Base-by-base conservation (phyloP, 2,797 vertebrate species). In the Lacerta agilis region DNA sequence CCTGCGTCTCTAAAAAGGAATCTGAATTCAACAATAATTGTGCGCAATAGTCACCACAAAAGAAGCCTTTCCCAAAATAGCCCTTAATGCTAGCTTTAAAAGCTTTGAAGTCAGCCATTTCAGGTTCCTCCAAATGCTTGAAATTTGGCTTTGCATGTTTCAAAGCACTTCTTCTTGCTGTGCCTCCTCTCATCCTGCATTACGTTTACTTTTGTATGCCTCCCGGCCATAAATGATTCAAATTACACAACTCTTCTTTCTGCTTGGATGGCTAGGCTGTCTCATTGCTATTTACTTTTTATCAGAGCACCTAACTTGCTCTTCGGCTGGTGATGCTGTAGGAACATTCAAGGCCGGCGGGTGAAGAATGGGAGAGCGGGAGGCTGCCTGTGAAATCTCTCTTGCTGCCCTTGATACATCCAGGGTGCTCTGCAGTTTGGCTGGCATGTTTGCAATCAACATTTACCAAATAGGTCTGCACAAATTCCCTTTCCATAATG, bases 11-110 rank as follows among this genome's bases (percentile, higher is more conserved):
- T 33, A 45, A 87, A 73, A 66, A 38, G 29, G 64, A 85, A 86
- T 88, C 79, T 29, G 36, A 88, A 88, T 92, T 88, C 90, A 95
- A 90, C 84, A 92, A 91, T 91, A 88, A 85, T 82, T 36, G 33
- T 0, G 3, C 73, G 72, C 88, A 84, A 86, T 82, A 85, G 43
- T 81, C 0, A 4, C 25, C 41, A 25, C 10, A 64, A 79, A 0
- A 5, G 82, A 89, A 92, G 88, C 66, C 76, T 58, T 88, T 79
- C 15, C 87, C 36, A 80, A 83, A 93, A 86, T 3, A 86, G 79
- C 49, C 86, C 75, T 91, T 88, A 86, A 93, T 86, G 66, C 8
- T 0, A 0, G 61, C 38, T 82, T 87, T 85, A 89, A 90, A 85
- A 25, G 64, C 81, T 93, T 94, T 93, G 88, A 90, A 92, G 87